phyloP scores from a whole-genome alignment of 2,113 vertebrate species.

The Laticauda laticaudata region DNA sequence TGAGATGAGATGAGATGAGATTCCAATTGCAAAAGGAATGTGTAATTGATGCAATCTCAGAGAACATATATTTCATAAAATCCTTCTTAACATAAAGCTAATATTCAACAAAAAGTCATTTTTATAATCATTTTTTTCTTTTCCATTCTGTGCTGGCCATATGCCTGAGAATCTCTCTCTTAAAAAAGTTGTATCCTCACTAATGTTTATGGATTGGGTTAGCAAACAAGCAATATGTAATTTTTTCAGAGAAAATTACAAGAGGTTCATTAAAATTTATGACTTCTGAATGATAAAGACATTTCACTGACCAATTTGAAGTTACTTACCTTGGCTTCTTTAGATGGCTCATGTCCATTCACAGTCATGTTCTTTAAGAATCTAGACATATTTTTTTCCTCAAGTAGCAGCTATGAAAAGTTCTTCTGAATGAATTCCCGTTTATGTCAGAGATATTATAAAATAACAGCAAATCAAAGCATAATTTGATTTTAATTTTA shows the following conservation, averaged over 20 bases:
- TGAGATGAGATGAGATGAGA: neutral
- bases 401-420: neutral
- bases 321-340: neutral
- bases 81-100: neutral
- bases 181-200: neutral
- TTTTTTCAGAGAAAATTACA: neutral
- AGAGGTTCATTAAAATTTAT: neutral
- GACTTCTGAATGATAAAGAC: neutral
- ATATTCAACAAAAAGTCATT: neutral
- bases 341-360: rapidly evolving
- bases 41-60: neutral
- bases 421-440: neutral
- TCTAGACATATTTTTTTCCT: neutral
- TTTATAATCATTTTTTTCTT: conserved; percentile 3
- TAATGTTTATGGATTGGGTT: neutral
- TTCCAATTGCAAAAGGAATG: neutral
- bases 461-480: neutral
- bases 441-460: neutral
- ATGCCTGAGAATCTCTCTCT: neutral
- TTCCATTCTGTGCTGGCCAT: neutral
- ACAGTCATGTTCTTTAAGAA: neutral
- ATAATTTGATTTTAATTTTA: neutral
- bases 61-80: neutral
- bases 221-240: neutral
- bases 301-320: neutral